Base-by-base conservation (phyloP, 2,888 invertebrate species). In the Leptinotarsa peninsularis region DNA sequence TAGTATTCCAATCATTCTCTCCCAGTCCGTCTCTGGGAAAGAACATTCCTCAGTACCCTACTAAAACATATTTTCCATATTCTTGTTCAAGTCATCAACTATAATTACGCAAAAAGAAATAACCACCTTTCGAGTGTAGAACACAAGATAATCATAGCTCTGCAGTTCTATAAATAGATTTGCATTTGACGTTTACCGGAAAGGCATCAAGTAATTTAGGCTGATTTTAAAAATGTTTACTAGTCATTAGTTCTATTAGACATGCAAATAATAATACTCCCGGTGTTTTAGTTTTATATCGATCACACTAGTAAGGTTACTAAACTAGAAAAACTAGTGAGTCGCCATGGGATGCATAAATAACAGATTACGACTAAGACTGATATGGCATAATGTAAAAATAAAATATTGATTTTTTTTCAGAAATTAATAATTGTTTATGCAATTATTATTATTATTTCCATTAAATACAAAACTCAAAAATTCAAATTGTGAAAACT, bases 131-230 rank as follows among this genome's bases (percentile, higher is more conserved):
- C 75, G 63, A 78, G 73, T 76, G 72, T 77, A 76, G 74, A 72
- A 75, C 72, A 76, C 72, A 60, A 77, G 52, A 67, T 80, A 77
- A 80, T 80, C 77, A 78, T 78, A 78, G 78, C 66, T 76, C 73
- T 67, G 63, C 63, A 69, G 18, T 68, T 79, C 80, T 81, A 81
- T 81, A 81, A 81, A 81, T 81, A 81, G 80, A 79, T 73, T 21
- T 68, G 50, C 68, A 76, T 79, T 81, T 76, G 80, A 77, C 74
- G 74, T 71, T 76, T 76, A 76, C 76, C 76, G 79, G 77, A 80
- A 80, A 77, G 78, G 72, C 76, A 71, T 74, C 71, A 67, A 77
- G 77, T 79, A 77, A 78, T 78, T 78, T 77, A 63, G 52, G 27
- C n/a, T 18, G 21, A 23, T 27, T 72, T 18, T 49, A 69, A 72